Conservation (phyloP, 2,888 invertebrate species). For the Oasisia sp. region DNA sequence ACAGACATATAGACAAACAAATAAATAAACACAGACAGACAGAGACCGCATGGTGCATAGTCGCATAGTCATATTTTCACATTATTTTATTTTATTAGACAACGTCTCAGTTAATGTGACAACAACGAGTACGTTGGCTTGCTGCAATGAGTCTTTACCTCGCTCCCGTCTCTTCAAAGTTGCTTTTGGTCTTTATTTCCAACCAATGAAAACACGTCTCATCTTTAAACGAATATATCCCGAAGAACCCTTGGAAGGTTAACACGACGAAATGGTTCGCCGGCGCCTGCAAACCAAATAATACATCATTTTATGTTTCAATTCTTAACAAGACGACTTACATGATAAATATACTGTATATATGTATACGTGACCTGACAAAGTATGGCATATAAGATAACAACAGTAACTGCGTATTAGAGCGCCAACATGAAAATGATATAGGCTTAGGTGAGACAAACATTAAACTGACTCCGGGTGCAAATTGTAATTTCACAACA, state of each 20-base stretch:
- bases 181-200: constrained; percentile 34
- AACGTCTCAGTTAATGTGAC: background rate
- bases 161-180: constrained; percentile 31
- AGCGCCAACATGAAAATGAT: background rate
- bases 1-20: too few relatives aligned
- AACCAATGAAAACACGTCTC: constrained; percentile 38
- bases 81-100: too few relatives aligned
- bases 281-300: constrained; percentile 23
- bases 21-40: too few relatives aligned
- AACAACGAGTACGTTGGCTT: background rate
- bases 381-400: background rate
- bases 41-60: too few relatives aligned
- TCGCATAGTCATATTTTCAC: too few relatives aligned
- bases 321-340: background rate
- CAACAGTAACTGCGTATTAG: too few relatives aligned
- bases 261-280: background rate
- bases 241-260: constrained; percentile 23
- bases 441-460: background rate
- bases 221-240: constrained; percentile 27
- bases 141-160: constrained; percentile 30
- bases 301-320: background rate
- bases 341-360: background rate
- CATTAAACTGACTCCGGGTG: background rate
- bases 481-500: background rate
- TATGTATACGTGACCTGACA: background rate